Percentiles rank a stretch among this genome's conserved stretches.
phyloP scores from a whole-genome alignment of 2,797 vertebrate species.

The Yasuhikotakia modesta region DNA sequence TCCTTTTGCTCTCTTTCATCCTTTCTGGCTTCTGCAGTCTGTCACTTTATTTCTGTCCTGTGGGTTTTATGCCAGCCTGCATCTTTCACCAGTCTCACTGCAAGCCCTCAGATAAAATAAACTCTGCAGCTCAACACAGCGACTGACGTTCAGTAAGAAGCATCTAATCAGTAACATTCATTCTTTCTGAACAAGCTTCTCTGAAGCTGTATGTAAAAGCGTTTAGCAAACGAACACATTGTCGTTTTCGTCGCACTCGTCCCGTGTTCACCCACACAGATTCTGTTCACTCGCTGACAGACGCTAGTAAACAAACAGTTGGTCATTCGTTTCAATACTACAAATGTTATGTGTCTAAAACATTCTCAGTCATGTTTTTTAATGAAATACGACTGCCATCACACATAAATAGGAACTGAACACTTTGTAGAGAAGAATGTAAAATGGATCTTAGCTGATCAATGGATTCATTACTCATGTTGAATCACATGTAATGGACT shows the following conservation, averaged over 20 bases:
- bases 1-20: background rate
- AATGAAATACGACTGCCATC: no score
- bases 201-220: slow-evolving; percentile 6
- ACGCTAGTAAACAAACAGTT: slow-evolving; percentile 54
- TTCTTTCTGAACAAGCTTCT: background rate
- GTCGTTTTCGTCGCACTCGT: slow-evolving; percentile 10
- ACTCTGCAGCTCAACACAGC: slow-evolving; percentile 7
- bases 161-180: background rate
- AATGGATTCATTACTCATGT: background rate
- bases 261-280: slow-evolving; percentile 43
- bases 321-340: slow-evolving; percentile 33
- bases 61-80: no score
- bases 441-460: slow-evolving; percentile 3
- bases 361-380: slow-evolving; percentile 12
- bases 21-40: slow-evolving; percentile 8
- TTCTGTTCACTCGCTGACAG: slow-evolving; percentile 38
- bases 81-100: background rate
- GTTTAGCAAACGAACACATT: slow-evolving; percentile 29
- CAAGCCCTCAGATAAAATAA: background rate
- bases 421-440: background rate
- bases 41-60: no score
- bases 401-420: background rate
- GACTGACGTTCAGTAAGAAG: background rate
- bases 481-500: background rate
- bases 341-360: slow-evolving; percentile 12